phyloP scores from a whole-genome alignment of 2,113 vertebrate species.

The Accipiter virgatus region DNA sequence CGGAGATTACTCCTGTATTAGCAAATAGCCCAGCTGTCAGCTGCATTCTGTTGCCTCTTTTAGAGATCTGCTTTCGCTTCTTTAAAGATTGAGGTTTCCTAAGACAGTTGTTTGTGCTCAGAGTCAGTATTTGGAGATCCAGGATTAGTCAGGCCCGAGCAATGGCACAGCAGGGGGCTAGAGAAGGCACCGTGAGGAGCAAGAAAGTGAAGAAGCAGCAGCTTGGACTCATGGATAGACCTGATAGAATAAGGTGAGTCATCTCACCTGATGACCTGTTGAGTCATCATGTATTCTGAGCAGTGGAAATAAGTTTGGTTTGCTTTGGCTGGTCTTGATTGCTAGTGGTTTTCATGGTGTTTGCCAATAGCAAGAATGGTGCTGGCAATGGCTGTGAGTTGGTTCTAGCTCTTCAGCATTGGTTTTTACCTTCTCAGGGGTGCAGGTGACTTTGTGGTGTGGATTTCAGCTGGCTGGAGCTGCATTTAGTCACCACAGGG shows the following conservation, averaged over 20 bases:
- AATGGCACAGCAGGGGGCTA: not conserved
- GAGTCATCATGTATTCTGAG: not conserved
- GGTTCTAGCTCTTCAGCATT: not conserved
- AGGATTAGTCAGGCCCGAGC: not conserved
- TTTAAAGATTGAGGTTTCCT: not conserved
- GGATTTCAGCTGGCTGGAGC: not conserved
- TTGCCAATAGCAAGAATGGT: rapidly evolving
- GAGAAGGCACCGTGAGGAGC: not conserved
- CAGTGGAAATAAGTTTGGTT: not conserved
- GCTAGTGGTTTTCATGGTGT: not conserved
- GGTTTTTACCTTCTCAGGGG: not conserved
- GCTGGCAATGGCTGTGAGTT: not conserved
- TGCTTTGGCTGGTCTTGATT: not conserved
- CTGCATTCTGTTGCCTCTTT: not conserved
- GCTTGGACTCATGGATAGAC: not conserved
- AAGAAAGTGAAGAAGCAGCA: not conserved
- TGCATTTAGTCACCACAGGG: not conserved
- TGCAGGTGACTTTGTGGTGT: not conserved
- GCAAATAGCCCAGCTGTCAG: not conserved
- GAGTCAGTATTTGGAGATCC: not conserved
- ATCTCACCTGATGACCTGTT: no score
- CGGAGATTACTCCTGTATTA: not conserved
- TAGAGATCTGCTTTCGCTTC: not conserved
- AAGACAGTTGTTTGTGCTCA: not conserved
- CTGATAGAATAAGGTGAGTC: not conserved